Evolutionary conservation across 2,888 invertebrate species (phyloP).

Genomic region (Drosophila longiperda): DNA sequence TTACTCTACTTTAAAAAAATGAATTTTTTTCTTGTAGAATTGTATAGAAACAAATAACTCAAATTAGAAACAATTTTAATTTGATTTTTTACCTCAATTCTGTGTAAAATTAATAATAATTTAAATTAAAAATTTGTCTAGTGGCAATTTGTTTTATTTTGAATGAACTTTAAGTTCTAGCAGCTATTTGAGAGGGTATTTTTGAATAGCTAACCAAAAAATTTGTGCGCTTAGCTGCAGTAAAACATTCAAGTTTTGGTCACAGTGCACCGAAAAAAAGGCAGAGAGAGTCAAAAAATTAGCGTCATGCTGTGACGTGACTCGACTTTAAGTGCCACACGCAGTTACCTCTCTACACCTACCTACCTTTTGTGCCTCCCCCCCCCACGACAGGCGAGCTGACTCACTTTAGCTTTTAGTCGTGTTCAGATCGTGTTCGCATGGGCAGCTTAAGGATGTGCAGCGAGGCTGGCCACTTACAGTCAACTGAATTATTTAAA

Average conservation of each 20-base stretch:
- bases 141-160: background rate
- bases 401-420: conserved; percentile 17
- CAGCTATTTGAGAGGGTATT: conserved; percentile 9
- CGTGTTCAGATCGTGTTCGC: conserved; percentile 31
- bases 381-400: background rate
- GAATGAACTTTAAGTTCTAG: background rate
- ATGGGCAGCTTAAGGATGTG: conserved; percentile 47
- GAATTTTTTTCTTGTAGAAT: background rate
- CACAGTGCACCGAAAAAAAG: conserved; percentile 29
- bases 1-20: background rate
- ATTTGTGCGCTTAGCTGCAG: conserved; percentile 59
- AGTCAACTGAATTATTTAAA: conserved; percentile 77
- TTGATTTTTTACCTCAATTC: background rate
- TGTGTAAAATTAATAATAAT: background rate
- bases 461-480: conserved; percentile 49
- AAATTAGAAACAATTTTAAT: background rate
- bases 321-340: conserved; percentile 64
- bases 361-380: background rate
- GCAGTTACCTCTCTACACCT: conserved; percentile 1
- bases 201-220: background rate
- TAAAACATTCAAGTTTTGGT: conserved; percentile 63
- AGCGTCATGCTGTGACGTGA: conserved; percentile 78
- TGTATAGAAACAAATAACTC: background rate
- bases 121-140: background rate
- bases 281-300: conserved; percentile 72